Conservation (phyloP, 2,888 invertebrate species). For the Acleris cristana region DNA sequence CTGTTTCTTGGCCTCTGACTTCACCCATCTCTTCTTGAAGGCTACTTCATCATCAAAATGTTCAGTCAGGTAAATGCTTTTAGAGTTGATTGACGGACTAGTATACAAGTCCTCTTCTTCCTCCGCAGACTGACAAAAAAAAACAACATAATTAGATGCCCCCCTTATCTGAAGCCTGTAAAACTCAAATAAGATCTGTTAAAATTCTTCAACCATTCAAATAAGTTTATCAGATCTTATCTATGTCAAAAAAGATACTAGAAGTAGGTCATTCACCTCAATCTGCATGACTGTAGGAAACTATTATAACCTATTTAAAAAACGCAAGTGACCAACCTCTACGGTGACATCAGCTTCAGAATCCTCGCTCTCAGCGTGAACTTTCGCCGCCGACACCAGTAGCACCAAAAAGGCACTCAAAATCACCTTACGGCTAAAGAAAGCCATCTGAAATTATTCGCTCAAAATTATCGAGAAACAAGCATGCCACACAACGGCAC, state of each 20-base stretch:
- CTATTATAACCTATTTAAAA: slow-evolving; percentile 31
- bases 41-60: slow-evolving; percentile 91
- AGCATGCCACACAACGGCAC: slow-evolving; percentile 24
- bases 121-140: slow-evolving; percentile 45
- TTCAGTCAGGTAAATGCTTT: slow-evolving; percentile 90
- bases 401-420: slow-evolving; percentile 63
- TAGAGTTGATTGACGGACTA: slow-evolving; percentile 87
- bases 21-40: slow-evolving; percentile 92
- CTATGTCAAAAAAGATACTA: slow-evolving; percentile 34
- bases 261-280: slow-evolving; percentile 51
- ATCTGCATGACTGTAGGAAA: slow-evolving; percentile 1
- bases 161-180: not conserved
- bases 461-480: slow-evolving; percentile 12
- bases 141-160: not conserved
- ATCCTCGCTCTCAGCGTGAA: slow-evolving; percentile 56
- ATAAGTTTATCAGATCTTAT: slow-evolving; percentile 21
- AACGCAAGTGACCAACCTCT: slow-evolving; percentile 64
- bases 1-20: slow-evolving; percentile 96
- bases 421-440: slow-evolving; percentile 56
- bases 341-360: slow-evolving; percentile 66
- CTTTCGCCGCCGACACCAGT: slow-evolving; percentile 49
- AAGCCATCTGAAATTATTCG: slow-evolving; percentile 71
- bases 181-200: not conserved
- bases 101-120: slow-evolving; percentile 84
- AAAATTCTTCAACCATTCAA: slow-evolving; percentile 9